These are phyloP conservation scores for Rousettus leschenaultii DNA, from an alignment of 2,113 vertebrate species.

Conservation along the genomic window DNA sequence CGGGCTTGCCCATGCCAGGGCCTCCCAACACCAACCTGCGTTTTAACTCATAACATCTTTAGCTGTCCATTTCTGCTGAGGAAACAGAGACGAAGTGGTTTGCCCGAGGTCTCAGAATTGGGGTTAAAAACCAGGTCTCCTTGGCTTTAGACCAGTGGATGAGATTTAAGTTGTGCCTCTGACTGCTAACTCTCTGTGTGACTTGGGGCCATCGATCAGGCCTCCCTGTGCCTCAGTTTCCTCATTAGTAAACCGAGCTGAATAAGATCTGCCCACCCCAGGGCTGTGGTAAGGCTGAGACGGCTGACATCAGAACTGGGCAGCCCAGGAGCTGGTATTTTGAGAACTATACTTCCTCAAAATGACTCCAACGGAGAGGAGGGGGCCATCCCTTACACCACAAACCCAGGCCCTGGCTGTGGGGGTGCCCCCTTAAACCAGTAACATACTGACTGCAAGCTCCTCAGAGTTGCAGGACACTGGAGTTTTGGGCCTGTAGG, in stretches of 20 bases:
- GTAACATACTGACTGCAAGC: neutral
- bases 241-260: neutral
- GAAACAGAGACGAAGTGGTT: neutral
- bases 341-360: slow-evolving; percentile 43
- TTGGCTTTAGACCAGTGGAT: neutral
- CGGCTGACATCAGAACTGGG: neutral
- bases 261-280: neutral
- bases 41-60: neutral
- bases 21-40: neutral
- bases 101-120: neutral
- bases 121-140: neutral
- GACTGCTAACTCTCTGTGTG: neutral
- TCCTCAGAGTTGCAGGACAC: neutral
- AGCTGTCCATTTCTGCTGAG: neutral
- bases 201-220: neutral
- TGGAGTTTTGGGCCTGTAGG: neutral
- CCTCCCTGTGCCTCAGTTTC: neutral
- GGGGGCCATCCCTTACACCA: neutral
- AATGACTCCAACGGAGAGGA: neutral
- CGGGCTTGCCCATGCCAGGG: neutral
- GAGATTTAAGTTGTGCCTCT: neutral
- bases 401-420: neutral
- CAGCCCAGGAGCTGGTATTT: neutral
- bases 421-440: neutral
- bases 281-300: neutral